Evolutionary conservation across 2,797 vertebrate species (phyloP).

Genomic region (Schizothorax lantsangensis): DNA sequence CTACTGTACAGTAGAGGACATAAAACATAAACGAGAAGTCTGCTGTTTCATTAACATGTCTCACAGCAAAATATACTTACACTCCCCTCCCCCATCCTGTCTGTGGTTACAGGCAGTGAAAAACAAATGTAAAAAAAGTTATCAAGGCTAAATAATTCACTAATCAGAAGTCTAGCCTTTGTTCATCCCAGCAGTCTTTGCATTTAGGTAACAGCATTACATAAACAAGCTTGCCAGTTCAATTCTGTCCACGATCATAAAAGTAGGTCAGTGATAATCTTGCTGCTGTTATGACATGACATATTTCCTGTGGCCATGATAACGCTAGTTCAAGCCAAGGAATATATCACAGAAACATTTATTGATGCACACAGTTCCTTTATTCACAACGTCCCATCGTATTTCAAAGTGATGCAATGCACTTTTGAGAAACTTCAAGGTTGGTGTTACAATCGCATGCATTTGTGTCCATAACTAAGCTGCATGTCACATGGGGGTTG

Average conservation of each 20-base stretch:
- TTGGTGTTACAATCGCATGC: neutral
- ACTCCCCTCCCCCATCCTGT: constrained; percentile 34
- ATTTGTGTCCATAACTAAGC: neutral
- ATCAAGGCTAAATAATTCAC: neutral
- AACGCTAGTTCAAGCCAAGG: neutral
- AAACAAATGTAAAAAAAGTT: neutral
- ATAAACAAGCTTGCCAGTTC: constrained; percentile 28
- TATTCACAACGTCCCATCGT: neutral
- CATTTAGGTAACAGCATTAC: constrained; percentile 10
- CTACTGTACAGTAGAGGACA: neutral
- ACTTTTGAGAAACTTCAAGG: constrained; percentile 25
- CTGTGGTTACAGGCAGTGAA: neutral
- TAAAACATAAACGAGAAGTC: neutral
- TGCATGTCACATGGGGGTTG: constrained; percentile 3
- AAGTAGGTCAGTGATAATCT: constrained; percentile 47
- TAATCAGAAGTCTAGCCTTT: neutral
- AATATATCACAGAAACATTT: constrained; percentile 13
- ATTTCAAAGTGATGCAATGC: neutral
- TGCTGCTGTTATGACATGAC: constrained; percentile 16
- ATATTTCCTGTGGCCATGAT: constrained; percentile 47
- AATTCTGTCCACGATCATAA: constrained; percentile 28
- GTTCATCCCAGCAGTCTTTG: constrained; percentile 4
- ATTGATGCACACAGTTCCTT: constrained; percentile 13
- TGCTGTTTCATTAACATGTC: constrained; percentile 9
- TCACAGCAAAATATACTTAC: neutral